A percentile compares a stretch with the other conserved stretches of the same genome.
Conservation (phyloP, 2,797 vertebrate species). For the Pseudopleuronectes americanus region DNA sequence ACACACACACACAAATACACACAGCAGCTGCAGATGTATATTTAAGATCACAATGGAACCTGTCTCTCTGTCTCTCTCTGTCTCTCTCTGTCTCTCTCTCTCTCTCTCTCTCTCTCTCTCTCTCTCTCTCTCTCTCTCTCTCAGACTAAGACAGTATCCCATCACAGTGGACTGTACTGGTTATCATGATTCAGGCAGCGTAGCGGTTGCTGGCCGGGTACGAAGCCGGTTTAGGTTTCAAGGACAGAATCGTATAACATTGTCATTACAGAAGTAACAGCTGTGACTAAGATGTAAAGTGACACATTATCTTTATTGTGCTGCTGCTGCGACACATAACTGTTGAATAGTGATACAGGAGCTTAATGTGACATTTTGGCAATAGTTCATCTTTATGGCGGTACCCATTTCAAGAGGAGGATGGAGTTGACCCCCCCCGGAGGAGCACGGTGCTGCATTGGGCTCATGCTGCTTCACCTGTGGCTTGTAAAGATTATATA, state of each 20-base stretch:
- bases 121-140: too few species aligned
- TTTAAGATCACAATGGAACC: constrained; percentile 49
- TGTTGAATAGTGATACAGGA: constrained; percentile 58
- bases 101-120: too few species aligned
- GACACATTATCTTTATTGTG: constrained; percentile 62
- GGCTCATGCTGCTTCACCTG: constrained; percentile 18
- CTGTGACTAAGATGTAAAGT: constrained; percentile 69
- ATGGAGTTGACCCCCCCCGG: constrained; percentile 45
- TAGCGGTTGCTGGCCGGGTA: constrained; percentile 47
- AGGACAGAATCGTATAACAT: constrained; percentile 69
- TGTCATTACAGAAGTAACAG: constrained; percentile 72
- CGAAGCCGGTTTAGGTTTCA: constrained; percentile 65
- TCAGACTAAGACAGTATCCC: constrained; percentile 29
- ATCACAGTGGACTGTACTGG: constrained; percentile 45
- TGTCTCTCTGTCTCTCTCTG: neutral
- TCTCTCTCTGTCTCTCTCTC: too few species aligned
- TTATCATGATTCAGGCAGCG: constrained; percentile 62
- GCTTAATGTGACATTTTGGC: constrained; percentile 56
- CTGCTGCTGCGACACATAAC: constrained; percentile 51
- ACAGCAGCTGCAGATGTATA: constrained; percentile 43
- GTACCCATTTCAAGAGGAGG: constrained; percentile 43
- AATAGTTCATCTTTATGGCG: constrained; percentile 48
- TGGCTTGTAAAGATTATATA: constrained; percentile 12
- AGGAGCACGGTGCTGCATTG: constrained; percentile 3
- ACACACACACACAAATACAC: neutral